These are phyloP conservation scores for Belgica antarctica DNA, from an alignment of 2,888 invertebrate species.

Conservation along the genomic window DNA sequence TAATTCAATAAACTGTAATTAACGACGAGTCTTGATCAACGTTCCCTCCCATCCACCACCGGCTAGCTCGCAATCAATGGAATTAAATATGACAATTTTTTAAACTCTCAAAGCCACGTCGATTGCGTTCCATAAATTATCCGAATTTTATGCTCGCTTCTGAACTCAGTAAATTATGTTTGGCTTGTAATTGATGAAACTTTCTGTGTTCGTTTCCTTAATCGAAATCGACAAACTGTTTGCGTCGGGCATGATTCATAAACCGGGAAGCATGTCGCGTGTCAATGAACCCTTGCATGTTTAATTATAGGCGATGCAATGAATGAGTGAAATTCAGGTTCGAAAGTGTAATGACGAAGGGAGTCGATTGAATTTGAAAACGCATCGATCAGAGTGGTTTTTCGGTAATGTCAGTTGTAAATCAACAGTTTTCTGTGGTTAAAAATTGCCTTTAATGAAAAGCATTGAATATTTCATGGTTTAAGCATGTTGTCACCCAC, in stretches of 20 bases:
- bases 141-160: background rate
- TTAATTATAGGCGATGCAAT: too few relatives aligned
- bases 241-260: constrained; percentile 1
- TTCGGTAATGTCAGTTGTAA: too few relatives aligned
- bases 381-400: too few relatives aligned
- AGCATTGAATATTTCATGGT: too few relatives aligned
- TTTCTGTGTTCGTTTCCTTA: background rate
- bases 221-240: background rate
- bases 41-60: background rate
- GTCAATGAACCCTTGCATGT: background rate
- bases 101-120: background rate
- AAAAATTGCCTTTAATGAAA: too few relatives aligned
- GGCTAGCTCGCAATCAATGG: background rate
- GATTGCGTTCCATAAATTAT: background rate
- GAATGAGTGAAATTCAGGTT: too few relatives aligned
- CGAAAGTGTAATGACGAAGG: too few relatives aligned
- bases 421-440: too few relatives aligned
- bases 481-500: too few relatives aligned
- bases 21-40: background rate
- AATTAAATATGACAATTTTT: background rate
- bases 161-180: background rate
- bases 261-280: background rate
- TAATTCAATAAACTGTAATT: constrained; percentile 39
- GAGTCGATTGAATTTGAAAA: too few relatives aligned
- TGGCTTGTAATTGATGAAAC: background rate